Base-by-base conservation (phyloP, 1,140 invertebrate genomes). In the Drosophila micromelanica region DNA sequence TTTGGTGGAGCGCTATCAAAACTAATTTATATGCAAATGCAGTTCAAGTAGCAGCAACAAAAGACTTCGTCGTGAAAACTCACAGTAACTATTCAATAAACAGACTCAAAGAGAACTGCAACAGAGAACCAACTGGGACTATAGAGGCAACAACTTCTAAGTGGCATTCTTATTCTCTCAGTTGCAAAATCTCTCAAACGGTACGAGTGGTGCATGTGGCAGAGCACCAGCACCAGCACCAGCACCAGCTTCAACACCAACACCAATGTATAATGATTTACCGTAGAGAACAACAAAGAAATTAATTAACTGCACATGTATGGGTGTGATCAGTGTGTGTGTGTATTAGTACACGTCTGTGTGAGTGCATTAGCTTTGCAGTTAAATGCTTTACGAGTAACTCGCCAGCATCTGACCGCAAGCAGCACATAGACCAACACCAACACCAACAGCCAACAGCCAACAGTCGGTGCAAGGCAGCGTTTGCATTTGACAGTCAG, bases 21-120 rank as follows among this genome's bases (percentile, higher is more conserved):
- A 87, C 82, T 87, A 89, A 87, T 87, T 87, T 87, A 87, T 82
- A 89, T 87, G 82, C 82, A 87, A 87, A 87, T 87, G 84, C 82
- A 89, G 84, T 89, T 89, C 84, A 87, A 89, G 84, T 87, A 87
- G 82, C 73, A 69, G 56, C 72, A 70, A 70, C 75, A 78, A 78
- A 78, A 78, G 64, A 73, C 63, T 51, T 48, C 67, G 67, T 23
- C 23, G 51, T 55, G 49, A 48, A 49, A 37, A 61, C 57, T 43
- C 64, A 30, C 43, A 63, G 57, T 32, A 57, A 62, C 43, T 69
- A 57, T 67, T 73, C 79, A 81, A 81, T 78, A 81, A 77, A 68
- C 52, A 67, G 56, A 74, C 55, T 61, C 57, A 77, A 76, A 77
- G 35, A 63, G 43, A 48, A 71, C 73, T 55, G 45, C 52, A 13